Evolutionary conservation across 2,888 invertebrate genomes (phyloP), one percentile per base, ranked within the genome.

Genomic region (Chrysina gloriosa): DNA sequence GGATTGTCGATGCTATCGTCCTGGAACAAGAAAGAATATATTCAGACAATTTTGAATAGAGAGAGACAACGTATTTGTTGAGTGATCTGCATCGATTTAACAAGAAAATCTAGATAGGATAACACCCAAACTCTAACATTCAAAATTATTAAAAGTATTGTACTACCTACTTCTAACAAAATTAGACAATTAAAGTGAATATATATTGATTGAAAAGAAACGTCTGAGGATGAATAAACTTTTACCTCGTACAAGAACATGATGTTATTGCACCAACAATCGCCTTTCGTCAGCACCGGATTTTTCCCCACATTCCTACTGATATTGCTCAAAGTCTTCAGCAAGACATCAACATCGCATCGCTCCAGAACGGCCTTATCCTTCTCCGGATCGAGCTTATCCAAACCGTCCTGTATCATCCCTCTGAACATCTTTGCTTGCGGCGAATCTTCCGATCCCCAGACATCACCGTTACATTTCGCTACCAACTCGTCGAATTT

Each of bases 401-500:
- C 16, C 9, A 58, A 16, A 14, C 11, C 11, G 6, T 58, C 56
- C 3, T 11, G 9, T 14, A 58, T 23, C 3, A 19, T 14, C 7
- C 16, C 7, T 3, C 1, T 19, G 6, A 29, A 9, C 54, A 54
- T 54, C 6, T 31, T 21, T 7, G 5, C 16, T 6, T 39, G 6
- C 7, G 27, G 25, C 0, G 27, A 25, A 5, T 27, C 14, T 5
- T 7, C 2, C 1, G 31, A 9, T 6, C 39, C 39, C 4, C n/a
- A 14, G 3, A 58, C 5, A n/a, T 11, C 23, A 7, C 9, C 39
- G 6, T n/a, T 3, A n/a, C 5, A 11, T 3, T 3, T 14, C 9
- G 16, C 25, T 3, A 14, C 14, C 1, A 80, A 48, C 23, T 75
- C 66, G 1, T 84, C 79, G 72, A 88, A 89, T 50, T 82, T 79